Evolutionary conservation across 2,113 vertebrate species (phyloP), one percentile per base, ranked within the genome.

Genomic region (human (Homo sapiens)): DNA sequence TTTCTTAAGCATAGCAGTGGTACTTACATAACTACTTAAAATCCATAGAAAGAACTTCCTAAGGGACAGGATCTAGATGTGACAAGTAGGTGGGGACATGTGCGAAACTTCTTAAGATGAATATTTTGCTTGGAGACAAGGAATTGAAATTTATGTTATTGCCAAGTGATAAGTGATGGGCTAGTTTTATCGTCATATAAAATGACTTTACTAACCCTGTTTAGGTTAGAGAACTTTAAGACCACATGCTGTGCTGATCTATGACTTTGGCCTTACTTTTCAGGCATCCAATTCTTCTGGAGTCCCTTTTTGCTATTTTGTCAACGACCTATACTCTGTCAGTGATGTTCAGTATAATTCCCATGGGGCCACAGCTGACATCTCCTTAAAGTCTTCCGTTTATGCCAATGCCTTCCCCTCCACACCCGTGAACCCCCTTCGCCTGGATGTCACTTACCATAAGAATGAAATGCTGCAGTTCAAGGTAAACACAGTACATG

Each of bases 391-490:
- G 95, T 68, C 64, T 6, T 97, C 88, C 45, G 64, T 96, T 52
- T 90, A 96, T 16, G 92, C 95, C 89, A 97, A 66, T 0, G 96
- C 97, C 6, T 64, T 97, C 1, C 96, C 64, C 0, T 99, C 99
- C 0, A 97, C 87, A 2, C 97, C 99, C 12, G 98, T 99, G n/a
- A 90, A 98, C 88, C 93, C 8, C 1, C 98, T 99, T 27, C 91
- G 87, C 8, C 98, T 99, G 82, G 90, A 98, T 5, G 98, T 99
- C 90, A 98, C 32, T 20, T 99, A 98, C 96, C 99, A 99, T 94
- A 98, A 91, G 75, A 78, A 97, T 16, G 64, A 98, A 78, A 99
- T 99, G 98, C 98, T 99, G n/a, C 99, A 99, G 90, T 99, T 99
- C 96, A 99, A 99, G 99, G 99, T 99, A 90, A 68, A 66, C 38